These are phyloP conservation scores for Fabriciana adippe DNA, from an alignment of 2,888 invertebrate species.

Conservation along the genomic window DNA sequence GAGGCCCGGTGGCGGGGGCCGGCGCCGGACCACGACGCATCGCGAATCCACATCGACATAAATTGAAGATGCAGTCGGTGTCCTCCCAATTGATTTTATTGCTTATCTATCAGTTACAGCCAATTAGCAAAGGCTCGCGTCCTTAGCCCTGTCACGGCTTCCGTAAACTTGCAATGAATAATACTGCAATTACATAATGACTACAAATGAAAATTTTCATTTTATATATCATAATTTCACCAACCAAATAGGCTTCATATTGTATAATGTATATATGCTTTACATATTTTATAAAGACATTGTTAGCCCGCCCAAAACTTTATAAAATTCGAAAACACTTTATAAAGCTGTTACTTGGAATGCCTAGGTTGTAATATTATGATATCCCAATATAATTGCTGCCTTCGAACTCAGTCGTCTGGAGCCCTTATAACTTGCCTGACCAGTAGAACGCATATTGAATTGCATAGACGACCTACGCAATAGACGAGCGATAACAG, in stretches of 20 bases:
- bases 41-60: conserved; percentile 77
- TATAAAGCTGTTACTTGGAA: conserved; percentile 17
- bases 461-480: conserved; percentile 45
- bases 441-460: conserved; percentile 44
- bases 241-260: too few relatives aligned
- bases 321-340: not conserved
- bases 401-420: conserved; percentile 38
- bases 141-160: conserved; percentile 59
- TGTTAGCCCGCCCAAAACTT: too few relatives aligned
- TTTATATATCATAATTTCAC: not conserved
- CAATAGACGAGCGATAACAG: conserved; percentile 40
- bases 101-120: conserved; percentile 73
- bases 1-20: conserved; percentile 79
- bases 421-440: conserved; percentile 41
- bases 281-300: too few relatives aligned
- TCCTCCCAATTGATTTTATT: conserved; percentile 79
- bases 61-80: conserved; percentile 79
- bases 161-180: conserved; percentile 61
- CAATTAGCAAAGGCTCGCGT: conserved; percentile 76
- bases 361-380: conserved; percentile 31
- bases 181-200: conserved; percentile 37
- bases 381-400: conserved; percentile 41
- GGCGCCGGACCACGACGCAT: conserved; percentile 74
- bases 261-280: too few relatives aligned
- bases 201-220: conserved; percentile 2